Base-by-base conservation (phyloP, 2,888 invertebrate species). In the Lycia hirtaria region DNA sequence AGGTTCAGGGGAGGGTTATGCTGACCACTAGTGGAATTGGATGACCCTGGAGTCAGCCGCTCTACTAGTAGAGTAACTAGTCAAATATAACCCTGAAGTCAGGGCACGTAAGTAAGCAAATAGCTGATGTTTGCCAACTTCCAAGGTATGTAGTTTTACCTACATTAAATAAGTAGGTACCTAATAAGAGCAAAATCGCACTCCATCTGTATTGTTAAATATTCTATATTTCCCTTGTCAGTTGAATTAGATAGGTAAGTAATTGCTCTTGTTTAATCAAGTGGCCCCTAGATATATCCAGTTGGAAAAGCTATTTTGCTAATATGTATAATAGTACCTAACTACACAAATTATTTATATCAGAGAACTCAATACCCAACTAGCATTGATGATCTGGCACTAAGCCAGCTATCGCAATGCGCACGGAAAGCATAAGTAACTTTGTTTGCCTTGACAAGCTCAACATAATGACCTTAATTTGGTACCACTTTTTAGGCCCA, bases 321-420 rank as follows among this genome's bases (percentile, higher is more conserved):
- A 6, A 26, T 6, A 9, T 6, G 26, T 9, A 4, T 12, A 15
- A 17, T 4, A 20, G 12, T 38, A 40, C 38, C 22, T 40, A 33
- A 2, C 35, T 15, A 1, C 10, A 32, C 32, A 1, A 4, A 35
- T 19, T 12, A 6, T 20, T 10, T 12, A 22, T 38, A 43, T 10
- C 12, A 24, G 4, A 14, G 4, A 15, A 40, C n/a, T 14, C 14
- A 7, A 15, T 41, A 26, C 10, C 26, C 26, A 41, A 62, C 50
- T 51, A 37, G 64, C 63, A 67, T 65, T 55, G 58, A 44, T 64
- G 56, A 54, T 43, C 60, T 72, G 77, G 77, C 64, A 45, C 32
- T 28, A n/a, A 59, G 75, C 72, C 72, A 76, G 65, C 49, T 56
- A 55, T 66, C 52, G 55, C 56, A 66, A 64, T 64, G 63, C 65